A percentile compares a stretch with the other conserved stretches of the same genome.
Evolutionary conservation across 2,888 invertebrate species (phyloP).

Genomic region (Cheilosia grossa): DNA sequence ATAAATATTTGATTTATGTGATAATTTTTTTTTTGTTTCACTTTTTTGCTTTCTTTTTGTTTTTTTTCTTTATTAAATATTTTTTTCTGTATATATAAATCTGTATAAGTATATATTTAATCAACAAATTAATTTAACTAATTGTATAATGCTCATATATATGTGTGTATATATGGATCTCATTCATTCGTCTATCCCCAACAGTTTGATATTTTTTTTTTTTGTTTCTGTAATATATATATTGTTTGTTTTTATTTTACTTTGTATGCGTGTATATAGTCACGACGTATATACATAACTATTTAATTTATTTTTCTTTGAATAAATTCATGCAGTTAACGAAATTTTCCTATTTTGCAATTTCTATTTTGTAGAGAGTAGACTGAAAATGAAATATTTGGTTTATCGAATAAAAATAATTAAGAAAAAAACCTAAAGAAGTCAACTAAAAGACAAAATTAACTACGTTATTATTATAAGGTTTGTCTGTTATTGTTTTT

Average conservation of each 20-base stretch:
- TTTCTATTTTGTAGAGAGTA: slow-evolving; percentile 57
- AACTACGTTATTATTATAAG: slow-evolving; percentile 46
- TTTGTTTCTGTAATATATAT: slow-evolving; percentile 26
- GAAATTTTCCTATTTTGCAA: slow-evolving; percentile 63
- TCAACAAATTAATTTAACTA: slow-evolving; percentile 75
- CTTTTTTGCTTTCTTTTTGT: slow-evolving; percentile 40
- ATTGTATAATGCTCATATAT: slow-evolving; percentile 74
- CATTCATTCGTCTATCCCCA: slow-evolving; percentile 69
- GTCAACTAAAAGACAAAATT: slow-evolving; percentile 58
- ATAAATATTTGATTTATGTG: slow-evolving; percentile 75
- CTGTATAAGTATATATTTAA: slow-evolving; percentile 75
- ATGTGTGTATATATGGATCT: slow-evolving; percentile 72
- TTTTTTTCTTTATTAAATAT: slow-evolving; percentile 61
- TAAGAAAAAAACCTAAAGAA: slow-evolving; percentile 3
- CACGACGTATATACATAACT: slow-evolving; percentile 68
- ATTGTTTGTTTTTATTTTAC: slow-evolving; percentile 18
- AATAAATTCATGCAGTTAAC: slow-evolving; percentile 73
- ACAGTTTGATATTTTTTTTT: slow-evolving; percentile 68
- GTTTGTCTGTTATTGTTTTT: slow-evolving; percentile 31
- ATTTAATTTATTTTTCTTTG: slow-evolving; percentile 47
- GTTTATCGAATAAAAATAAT: slow-evolving; percentile 43
- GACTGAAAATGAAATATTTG: slow-evolving; percentile 54
- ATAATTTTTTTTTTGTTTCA: slow-evolving; percentile 66
- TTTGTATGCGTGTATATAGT: slow-evolving; percentile 72
- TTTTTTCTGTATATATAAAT: slow-evolving; percentile 74